phyloP scores from a whole-genome alignment of 2,797 vertebrate genomes.

The Tragopan temminckii region DNA sequence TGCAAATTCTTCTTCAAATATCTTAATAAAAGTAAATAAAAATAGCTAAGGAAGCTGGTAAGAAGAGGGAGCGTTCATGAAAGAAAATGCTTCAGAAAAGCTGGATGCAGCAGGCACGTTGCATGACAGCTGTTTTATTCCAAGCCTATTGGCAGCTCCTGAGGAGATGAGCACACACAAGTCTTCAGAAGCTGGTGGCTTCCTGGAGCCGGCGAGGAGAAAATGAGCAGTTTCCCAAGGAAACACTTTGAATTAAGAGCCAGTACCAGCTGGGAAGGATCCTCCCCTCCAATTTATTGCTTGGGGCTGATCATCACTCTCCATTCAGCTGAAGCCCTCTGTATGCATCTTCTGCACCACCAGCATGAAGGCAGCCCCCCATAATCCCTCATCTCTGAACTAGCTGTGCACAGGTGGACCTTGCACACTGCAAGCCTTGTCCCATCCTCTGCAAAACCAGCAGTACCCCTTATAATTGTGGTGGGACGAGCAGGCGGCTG shows the following conservation, averaged over 20 bases:
- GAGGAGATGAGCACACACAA: background rate
- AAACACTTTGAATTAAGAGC: background rate
- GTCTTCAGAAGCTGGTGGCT: background rate
- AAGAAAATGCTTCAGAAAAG: background rate
- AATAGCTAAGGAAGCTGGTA: background rate
- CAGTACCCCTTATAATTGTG: background rate
- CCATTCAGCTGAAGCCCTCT: background rate
- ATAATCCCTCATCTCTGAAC: background rate
- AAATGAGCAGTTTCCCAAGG: constrained; percentile 1
- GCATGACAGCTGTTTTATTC: background rate
- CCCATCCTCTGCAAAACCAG: background rate
- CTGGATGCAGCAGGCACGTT: background rate
- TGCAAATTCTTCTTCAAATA: background rate
- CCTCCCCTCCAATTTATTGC: background rate
- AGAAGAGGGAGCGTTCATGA: fast-evolving
- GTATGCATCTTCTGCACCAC: background rate
- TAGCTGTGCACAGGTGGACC: background rate
- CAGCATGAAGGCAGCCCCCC: fast-evolving
- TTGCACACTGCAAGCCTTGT: background rate
- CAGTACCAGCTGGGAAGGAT: background rate
- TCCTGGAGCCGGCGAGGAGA: background rate
- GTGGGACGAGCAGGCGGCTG: background rate
- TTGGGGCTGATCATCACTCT: background rate
- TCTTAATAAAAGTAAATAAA: background rate
- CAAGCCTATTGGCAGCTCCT: background rate